Evolutionary conservation across 2,113 vertebrate species (phyloP), one percentile per base, ranked within the genome.

Genomic region (Lates calcarifer): DNA sequence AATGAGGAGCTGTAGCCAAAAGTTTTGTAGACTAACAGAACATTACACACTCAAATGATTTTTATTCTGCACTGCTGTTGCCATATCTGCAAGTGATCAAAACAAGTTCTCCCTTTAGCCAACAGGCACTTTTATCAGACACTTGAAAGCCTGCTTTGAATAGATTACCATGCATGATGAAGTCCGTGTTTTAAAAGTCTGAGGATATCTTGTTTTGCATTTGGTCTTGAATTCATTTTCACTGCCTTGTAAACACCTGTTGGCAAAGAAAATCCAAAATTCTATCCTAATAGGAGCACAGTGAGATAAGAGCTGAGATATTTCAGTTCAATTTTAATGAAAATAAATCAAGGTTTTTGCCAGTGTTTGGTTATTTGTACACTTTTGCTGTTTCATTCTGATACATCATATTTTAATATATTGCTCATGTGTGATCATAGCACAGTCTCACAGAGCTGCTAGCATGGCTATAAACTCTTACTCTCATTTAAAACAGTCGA

Each of bases 121-220:
- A 53, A 26, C 41, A 49, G 53, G 35, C 24, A 64, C 6, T 67
- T 64, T 65, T 15, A 75, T 74, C 51, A 69, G 26, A 71, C 15
- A 18, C 61, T 29, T 56, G 3, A 58, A 31, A 63, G 74, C 33
- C 33, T 74, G 41, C 37, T 70, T 60, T 56, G 58, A 73, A 74
- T 64, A 64, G 7, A 66, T 67, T 55, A 72, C 18, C 73, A 69
- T 81, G 63, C 24, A 31, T 45, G 49, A 77, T 73, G 66, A 80
- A 57, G 60, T 65, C 10, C 0, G 17, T 49, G 12, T 67, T 65
- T 62, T 45, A 15, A 35, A 60, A 66, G 35, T 31, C 37, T 55
- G 57, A 35, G 28, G 9, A 45, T 10, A 31, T 45, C 24, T 67
- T 39, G 12, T 58, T 65, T 53, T 20, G 17, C 22, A 39, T 57